Evolutionary conservation across 1,140 invertebrate species (phyloP).

Genomic region (Macrotrachela quadricornifera): DNA sequence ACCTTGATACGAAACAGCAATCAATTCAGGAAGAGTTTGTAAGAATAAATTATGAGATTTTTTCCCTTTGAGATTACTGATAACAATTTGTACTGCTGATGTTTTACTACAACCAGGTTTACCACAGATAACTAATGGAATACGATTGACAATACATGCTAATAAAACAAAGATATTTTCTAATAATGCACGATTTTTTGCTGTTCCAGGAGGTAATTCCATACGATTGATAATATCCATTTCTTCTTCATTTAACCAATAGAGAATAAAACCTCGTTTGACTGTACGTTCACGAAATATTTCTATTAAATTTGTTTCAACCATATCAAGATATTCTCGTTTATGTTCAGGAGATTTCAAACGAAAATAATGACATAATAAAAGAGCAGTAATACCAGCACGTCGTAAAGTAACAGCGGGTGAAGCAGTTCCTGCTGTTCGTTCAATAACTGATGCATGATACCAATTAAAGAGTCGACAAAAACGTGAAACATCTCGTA

Average conservation of each 20-base stretch:
- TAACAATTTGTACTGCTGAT: slow-evolving; percentile 19
- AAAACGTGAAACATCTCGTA: slow-evolving; percentile 23
- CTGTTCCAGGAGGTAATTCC: slow-evolving; percentile 20
- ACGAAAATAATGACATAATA: neutral
- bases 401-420: neutral
- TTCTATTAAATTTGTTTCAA: neutral
- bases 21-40: slow-evolving; percentile 15
- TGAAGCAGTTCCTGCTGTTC: neutral
- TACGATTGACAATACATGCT: slow-evolving; percentile 18
- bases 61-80: slow-evolving; percentile 19
- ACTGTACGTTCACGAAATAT: neutral
- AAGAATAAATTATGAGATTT: slow-evolving; percentile 14
- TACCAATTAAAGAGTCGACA: neutral
- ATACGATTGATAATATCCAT: too few species aligned
- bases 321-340: neutral
- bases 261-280: too few species aligned
- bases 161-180: slow-evolving; percentile 26
- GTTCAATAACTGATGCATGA: neutral
- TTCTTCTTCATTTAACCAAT: too few species aligned
- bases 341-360: neutral
- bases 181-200: slow-evolving; percentile 19
- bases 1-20: slow-evolving; percentile 21
- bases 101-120: slow-evolving; percentile 26
- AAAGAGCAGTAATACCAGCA: neutral
- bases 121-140: slow-evolving; percentile 23